Conservation (phyloP, 2,888 invertebrate species). For the Drosophila maculinotata region DNA sequence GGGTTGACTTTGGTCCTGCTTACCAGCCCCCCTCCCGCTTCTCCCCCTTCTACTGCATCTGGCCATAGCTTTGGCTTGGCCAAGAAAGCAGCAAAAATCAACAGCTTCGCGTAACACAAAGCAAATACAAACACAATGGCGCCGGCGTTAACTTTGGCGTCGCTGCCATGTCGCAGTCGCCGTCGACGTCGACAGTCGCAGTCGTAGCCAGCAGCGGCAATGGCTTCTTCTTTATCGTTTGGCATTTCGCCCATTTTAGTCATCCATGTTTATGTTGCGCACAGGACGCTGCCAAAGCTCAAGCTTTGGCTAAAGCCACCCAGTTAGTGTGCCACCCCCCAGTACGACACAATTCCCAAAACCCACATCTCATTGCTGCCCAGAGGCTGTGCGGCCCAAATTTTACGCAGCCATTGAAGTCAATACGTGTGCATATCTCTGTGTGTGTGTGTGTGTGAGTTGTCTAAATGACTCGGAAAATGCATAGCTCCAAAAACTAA, state of each 20-base stretch:
- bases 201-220: conserved; percentile 31
- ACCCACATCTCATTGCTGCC: conserved; percentile 33
- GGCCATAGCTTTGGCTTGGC: conserved; percentile 34
- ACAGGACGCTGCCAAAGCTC: conserved; percentile 54
- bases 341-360: conserved; percentile 1
- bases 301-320: conserved; percentile 54
- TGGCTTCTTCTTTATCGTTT: conserved; percentile 81
- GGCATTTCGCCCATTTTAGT: conserved; percentile 82
- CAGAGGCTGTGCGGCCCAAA: conserved; percentile 70
- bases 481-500: conserved; percentile 31
- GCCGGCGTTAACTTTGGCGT: conserved; percentile 9
- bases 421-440: conserved; percentile 17
- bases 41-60: conserved; percentile 1
- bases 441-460: conserved; percentile 11
- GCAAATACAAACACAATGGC: conserved; percentile 71
- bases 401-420: conserved; percentile 80
- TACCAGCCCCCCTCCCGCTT: neutral
- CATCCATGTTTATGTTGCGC: conserved; percentile 76
- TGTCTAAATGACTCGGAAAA: conserved; percentile 23
- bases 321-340: conserved; percentile 51
- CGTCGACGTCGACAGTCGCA: conserved; percentile 11
- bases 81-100: conserved; percentile 67
- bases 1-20: conserved; percentile 63
- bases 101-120: conserved; percentile 72
- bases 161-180: conserved; percentile 14